These are phyloP conservation scores for Amiota minor DNA, from an alignment of 2,888 invertebrate species.

Conservation along the genomic window DNA sequence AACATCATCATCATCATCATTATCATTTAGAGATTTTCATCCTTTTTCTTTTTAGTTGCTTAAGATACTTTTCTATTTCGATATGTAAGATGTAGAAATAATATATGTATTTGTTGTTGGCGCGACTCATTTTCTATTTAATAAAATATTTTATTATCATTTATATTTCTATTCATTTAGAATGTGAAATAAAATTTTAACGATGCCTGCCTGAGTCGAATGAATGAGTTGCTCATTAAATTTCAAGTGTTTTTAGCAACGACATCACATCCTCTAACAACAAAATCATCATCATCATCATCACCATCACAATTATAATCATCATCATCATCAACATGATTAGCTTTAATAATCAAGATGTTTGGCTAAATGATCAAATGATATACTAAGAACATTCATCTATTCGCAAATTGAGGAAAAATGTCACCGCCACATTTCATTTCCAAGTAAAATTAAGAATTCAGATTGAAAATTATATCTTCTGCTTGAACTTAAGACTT, in stretches of 20 bases:
- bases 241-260: constrained; percentile 15
- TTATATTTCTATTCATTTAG: constrained; percentile 3
- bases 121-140: no score
- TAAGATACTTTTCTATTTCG: constrained; percentile 12
- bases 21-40: background rate
- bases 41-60: background rate
- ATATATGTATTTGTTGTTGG: background rate
- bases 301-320: background rate
- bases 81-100: background rate
- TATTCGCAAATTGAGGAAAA: background rate
- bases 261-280: background rate
- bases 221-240: background rate
- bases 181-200: constrained; percentile 8
- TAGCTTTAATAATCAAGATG: no score
- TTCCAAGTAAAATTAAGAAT: no score
- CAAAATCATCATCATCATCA: background rate
- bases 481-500: background rate
- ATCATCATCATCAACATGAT: background rate
- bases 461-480: background rate
- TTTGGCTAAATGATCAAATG: no score
- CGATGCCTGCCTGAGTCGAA: constrained; percentile 6
- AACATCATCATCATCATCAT: background rate
- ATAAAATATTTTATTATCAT: no score
- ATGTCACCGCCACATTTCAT: background rate
- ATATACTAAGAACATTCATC: no score